Evolutionary conservation across 64 coral and sea anemone species (phyloP).

Genomic region (Montipora efflorescens): DNA sequence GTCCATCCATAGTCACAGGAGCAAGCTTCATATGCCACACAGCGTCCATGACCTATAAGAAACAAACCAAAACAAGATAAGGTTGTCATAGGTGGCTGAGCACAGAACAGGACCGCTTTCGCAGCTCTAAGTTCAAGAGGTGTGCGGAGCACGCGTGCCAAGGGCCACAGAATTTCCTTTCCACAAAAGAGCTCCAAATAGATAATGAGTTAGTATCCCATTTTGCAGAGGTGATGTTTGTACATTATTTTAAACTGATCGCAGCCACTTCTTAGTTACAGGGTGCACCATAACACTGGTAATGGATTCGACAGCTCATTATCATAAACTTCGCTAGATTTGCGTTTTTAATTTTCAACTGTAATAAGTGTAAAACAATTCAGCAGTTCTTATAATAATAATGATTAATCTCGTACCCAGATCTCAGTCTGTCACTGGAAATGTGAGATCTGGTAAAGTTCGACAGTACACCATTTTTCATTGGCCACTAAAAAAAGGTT

Average conservation of each 20-base stretch:
- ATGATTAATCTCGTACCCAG: too few species aligned
- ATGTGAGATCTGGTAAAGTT: too few species aligned
- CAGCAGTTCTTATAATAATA: background rate
- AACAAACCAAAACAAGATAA: background rate
- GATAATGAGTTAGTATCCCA: background rate
- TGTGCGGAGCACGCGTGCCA: background rate
- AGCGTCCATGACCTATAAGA: slow-evolving; percentile 43
- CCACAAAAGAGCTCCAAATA: background rate
- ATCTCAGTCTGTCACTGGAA: too few species aligned
- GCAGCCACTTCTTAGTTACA: background rate
- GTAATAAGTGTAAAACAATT: background rate
- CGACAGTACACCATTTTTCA: too few species aligned
- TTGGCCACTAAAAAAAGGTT: too few species aligned
- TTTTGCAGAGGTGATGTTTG: background rate
- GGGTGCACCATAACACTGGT: background rate
- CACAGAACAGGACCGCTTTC: background rate
- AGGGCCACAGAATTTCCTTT: background rate
- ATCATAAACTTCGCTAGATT: background rate
- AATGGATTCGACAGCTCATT: background rate
- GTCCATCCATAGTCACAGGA: slow-evolving; percentile 61
- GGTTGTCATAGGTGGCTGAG: background rate
- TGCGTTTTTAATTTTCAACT: background rate
- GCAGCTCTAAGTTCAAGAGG: background rate
- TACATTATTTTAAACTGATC: background rate
- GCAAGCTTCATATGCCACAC: slow-evolving; percentile 52